phyloP scores from a whole-genome alignment of 1,140 invertebrate species.

The Drosophila equinoxialis region DNA sequence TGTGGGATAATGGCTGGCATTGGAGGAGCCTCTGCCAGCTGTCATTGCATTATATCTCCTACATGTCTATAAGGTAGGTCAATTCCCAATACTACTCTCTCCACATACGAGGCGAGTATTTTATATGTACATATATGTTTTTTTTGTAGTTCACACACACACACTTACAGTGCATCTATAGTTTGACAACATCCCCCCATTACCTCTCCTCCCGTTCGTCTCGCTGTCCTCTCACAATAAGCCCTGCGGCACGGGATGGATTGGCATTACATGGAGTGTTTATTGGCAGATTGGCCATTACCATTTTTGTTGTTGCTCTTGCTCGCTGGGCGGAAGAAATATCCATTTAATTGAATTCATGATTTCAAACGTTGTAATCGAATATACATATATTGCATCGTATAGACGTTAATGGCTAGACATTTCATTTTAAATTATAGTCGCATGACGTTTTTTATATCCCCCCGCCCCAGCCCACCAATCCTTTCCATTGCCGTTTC shows the following conservation, averaged over 20 bases:
- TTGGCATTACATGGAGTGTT: background rate
- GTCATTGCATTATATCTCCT: constrained; percentile 44
- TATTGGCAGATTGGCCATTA: constrained; percentile 12
- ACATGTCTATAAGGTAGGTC: constrained; percentile 37
- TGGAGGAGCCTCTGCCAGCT: constrained; percentile 61
- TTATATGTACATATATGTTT: background rate
- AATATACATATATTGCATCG: background rate
- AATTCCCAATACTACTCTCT: constrained; percentile 1
- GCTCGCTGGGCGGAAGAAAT: background rate
- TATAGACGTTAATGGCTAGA: background rate
- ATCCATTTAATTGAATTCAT: constrained; percentile 13
- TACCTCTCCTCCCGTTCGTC: background rate
- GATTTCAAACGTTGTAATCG: background rate
- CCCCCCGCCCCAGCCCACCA: too few species aligned
- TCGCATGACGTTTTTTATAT: background rate
- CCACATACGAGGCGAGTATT: background rate
- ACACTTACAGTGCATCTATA: constrained; percentile 43
- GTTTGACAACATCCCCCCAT: background rate
- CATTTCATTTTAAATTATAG: constrained; percentile 3
- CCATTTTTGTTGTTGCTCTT: constrained; percentile 3
- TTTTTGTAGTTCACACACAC: background rate
- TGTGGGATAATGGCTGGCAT: constrained; percentile 64
- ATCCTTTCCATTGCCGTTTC: background rate
- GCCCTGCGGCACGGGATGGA: background rate
- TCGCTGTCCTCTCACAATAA: background rate